Conservation (phyloP, 2,113 vertebrate species). For the Monopterus albus region DNA sequence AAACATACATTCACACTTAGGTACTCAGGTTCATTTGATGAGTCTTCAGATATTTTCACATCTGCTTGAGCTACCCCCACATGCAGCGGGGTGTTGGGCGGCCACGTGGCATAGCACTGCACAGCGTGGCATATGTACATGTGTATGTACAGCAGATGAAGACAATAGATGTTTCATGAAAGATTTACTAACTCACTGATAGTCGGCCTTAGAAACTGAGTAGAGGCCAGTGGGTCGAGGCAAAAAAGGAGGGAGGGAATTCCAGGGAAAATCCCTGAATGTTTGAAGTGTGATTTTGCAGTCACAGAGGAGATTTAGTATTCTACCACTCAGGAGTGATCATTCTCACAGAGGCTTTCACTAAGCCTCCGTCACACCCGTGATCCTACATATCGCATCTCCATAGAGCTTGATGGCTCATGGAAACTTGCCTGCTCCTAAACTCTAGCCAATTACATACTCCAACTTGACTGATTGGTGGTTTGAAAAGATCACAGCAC, state of each 20-base stretch:
- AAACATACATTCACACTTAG: slow-evolving; percentile 9
- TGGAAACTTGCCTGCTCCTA: too few species aligned
- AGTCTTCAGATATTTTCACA: slow-evolving; percentile 38
- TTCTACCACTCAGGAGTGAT: slow-evolving; percentile 67
- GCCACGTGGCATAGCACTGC: slow-evolving; percentile 50
- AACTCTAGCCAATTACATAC: slow-evolving; percentile 44
- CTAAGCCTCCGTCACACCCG: slow-evolving; percentile 29
- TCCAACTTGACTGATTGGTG: slow-evolving; percentile 31
- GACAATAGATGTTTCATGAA: too few species aligned
- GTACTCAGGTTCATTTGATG: slow-evolving; percentile 6
- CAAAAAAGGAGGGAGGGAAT: slow-evolving; percentile 42
- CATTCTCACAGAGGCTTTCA: slow-evolving; percentile 49
- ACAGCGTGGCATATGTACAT: slow-evolving; percentile 56
- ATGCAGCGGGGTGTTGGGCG: slow-evolving; percentile 38
- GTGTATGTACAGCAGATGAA: too few species aligned
- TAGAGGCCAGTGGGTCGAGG: slow-evolving; percentile 36
- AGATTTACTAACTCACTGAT: slow-evolving; percentile 61
- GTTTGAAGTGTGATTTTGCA: slow-evolving; percentile 68
- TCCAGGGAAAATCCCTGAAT: slow-evolving; percentile 56
- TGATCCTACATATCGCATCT: slow-evolving; percentile 43
- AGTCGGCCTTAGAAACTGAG: slow-evolving; percentile 58
- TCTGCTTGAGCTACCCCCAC: slow-evolving; percentile 47
- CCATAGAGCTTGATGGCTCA: slow-evolving; percentile 44
- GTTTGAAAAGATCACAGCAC: slow-evolving; percentile 27
- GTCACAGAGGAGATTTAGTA: slow-evolving; percentile 67